phyloP scores from a whole-genome alignment of 1,140 invertebrate genomes.

The Brevipalpus yothersi region DNA sequence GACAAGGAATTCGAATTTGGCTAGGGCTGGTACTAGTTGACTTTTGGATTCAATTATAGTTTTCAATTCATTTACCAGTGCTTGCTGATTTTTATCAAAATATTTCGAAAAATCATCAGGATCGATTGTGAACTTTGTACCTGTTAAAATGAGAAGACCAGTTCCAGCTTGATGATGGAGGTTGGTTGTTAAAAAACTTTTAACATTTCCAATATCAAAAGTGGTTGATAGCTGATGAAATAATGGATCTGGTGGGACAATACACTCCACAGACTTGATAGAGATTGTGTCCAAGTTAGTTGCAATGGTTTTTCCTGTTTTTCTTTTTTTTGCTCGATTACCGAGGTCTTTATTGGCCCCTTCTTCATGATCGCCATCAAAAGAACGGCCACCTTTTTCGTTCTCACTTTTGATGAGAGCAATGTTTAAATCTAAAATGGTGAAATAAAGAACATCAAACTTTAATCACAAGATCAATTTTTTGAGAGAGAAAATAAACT shows the following conservation, averaged over 20 bases:
- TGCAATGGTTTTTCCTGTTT: constrained; percentile 1
- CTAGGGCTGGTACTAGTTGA: neutral
- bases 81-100: neutral
- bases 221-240: constrained; percentile 3
- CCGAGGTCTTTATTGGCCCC: neutral
- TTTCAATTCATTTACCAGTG: neutral
- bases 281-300: constrained; percentile 1
- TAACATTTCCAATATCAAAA: constrained; percentile 8
- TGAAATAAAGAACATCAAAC: neutral
- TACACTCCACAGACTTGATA: constrained; percentile 1
- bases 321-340: neutral
- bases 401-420: neutral
- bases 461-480: neutral
- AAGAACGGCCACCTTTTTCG: neutral
- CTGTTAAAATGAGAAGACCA: constrained; percentile 2
- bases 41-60: neutral
- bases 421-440: neutral
- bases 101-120: neutral
- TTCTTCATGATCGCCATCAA: constrained; percentile 4
- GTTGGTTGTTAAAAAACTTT: constrained; percentile 4
- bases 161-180: neutral
- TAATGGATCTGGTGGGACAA: constrained; percentile 5
- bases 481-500: constrained; percentile 19
- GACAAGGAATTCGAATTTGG: neutral
- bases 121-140: neutral